These are phyloP conservation scores for Achroia grisella DNA, from an alignment of 1,140 invertebrate species.

Conservation along the genomic window DNA sequence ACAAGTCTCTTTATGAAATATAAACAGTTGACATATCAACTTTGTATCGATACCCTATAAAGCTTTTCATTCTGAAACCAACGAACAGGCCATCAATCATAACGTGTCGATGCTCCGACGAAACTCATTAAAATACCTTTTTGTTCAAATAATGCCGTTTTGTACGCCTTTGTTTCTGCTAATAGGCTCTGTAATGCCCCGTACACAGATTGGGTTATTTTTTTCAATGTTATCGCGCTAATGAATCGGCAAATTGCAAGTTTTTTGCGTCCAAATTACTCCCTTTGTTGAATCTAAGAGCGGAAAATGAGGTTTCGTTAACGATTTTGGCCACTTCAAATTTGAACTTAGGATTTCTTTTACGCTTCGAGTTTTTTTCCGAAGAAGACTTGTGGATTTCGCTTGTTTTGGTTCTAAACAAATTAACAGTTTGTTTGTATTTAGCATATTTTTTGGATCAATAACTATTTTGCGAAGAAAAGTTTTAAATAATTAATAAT, in stretches of 20 bases:
- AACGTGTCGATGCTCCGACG: background rate
- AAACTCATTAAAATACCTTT: constrained; percentile 14
- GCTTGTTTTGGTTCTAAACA: no score
- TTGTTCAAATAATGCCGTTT: constrained; percentile 4
- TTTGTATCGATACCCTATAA: no score
- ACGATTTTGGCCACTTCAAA: background rate
- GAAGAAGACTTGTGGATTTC: no score
- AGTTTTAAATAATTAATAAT: no score
- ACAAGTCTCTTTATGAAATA: no score
- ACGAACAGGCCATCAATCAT: background rate
- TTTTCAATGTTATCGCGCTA: constrained; percentile 8
- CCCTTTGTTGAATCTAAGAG: background rate
- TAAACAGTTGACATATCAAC: no score
- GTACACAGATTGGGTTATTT: constrained; percentile 9
- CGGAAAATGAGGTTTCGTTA: constrained; percentile 3
- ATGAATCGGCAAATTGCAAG: constrained; percentile 16
- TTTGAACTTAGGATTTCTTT: background rate
- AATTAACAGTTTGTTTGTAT: no score
- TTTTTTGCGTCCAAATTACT: constrained; percentile 6
- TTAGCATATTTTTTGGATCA: no score
- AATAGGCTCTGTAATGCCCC: constrained; percentile 10
- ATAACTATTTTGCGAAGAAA: no score
- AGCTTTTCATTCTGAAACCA: background rate
- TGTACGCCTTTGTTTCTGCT: constrained; percentile 8
- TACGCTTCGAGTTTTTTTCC: no score